phyloP scores from a whole-genome alignment of 2,888 invertebrate species.

The Apotomis betuletana region DNA sequence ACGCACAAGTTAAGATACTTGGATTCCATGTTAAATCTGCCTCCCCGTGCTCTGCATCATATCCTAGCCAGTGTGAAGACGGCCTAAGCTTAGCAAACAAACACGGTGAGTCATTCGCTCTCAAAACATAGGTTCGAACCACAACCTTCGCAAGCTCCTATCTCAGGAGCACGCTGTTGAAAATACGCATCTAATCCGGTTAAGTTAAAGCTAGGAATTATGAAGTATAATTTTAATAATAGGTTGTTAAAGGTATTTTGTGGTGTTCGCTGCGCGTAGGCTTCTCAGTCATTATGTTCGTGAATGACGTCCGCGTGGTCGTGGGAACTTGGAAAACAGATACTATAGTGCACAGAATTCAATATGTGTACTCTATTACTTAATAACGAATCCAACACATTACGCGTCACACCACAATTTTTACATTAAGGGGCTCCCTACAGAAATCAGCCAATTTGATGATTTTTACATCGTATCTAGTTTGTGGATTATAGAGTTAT shows the following conservation, averaged over 20 bases:
- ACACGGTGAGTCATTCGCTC: constrained; percentile 26
- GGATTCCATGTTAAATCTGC: too few relatives aligned
- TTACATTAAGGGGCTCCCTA: too few relatives aligned
- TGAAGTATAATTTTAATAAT: not conserved
- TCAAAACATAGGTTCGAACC: constrained; percentile 1
- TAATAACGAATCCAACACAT: too few relatives aligned
- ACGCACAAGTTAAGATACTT: too few relatives aligned
- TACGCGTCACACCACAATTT: too few relatives aligned
- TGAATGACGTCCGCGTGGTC: constrained; percentile 18
- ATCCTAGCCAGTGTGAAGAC: not conserved
- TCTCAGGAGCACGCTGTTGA: not conserved
- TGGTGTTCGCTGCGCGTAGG: constrained; percentile 3
- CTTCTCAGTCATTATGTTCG: constrained; percentile 8
- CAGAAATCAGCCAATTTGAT: too few relatives aligned
- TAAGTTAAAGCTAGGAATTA: not conserved
- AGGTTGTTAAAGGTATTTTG: not conserved
- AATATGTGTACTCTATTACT: not conserved
- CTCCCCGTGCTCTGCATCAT: not conserved
- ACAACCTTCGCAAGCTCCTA: constrained; percentile 10
- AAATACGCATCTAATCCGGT: not conserved
- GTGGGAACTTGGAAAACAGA: constrained; percentile 1
- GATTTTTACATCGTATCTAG: too few relatives aligned
- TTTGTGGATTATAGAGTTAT: too few relatives aligned
- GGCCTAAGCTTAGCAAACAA: constrained; percentile 29
- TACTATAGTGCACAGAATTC: not conserved